Conservation (phyloP, 2,888 invertebrate genomes). For the Eilema sororculum region DNA sequence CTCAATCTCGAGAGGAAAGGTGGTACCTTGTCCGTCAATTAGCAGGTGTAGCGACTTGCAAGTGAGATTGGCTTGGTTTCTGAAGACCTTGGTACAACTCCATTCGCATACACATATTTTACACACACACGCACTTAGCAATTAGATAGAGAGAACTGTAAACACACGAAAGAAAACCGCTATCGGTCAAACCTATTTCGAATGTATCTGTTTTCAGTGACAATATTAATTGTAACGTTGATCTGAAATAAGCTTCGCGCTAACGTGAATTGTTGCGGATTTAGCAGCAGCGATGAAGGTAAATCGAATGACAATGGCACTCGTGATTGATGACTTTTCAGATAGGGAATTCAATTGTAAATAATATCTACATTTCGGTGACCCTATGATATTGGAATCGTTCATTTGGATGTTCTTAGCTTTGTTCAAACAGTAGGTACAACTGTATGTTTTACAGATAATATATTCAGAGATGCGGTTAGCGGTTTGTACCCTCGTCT, state of each 20-base stretch:
- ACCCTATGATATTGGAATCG: conserved; percentile 34
- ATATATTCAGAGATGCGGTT: conserved; percentile 19
- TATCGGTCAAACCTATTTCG: not conserved
- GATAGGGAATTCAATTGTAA: conserved; percentile 52
- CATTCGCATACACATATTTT: not conserved
- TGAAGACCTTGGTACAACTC: not conserved
- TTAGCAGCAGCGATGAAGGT: conserved; percentile 37
- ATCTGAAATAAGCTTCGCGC: conserved; percentile 21
- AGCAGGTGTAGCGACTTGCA: not conserved
- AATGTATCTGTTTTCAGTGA: conserved; percentile 1
- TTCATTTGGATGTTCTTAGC: conserved; percentile 21
- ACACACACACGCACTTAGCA: too few species aligned
- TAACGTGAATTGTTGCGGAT: conserved; percentile 28
- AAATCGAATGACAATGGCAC: conserved; percentile 44
- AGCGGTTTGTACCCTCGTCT: conserved; percentile 41
- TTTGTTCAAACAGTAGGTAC: conserved; percentile 23
- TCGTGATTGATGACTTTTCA: conserved; percentile 57
- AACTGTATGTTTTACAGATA: conserved; percentile 22
- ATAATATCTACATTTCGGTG: conserved; percentile 40
- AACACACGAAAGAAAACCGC: not conserved
- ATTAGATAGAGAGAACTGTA: not conserved
- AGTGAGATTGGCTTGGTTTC: not conserved
- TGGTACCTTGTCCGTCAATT: not conserved
- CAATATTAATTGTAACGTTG: conserved; percentile 15
- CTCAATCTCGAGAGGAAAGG: not conserved